Base-by-base conservation (phyloP, 23 tunicate species). In the Trididemnum miniatum region DNA sequence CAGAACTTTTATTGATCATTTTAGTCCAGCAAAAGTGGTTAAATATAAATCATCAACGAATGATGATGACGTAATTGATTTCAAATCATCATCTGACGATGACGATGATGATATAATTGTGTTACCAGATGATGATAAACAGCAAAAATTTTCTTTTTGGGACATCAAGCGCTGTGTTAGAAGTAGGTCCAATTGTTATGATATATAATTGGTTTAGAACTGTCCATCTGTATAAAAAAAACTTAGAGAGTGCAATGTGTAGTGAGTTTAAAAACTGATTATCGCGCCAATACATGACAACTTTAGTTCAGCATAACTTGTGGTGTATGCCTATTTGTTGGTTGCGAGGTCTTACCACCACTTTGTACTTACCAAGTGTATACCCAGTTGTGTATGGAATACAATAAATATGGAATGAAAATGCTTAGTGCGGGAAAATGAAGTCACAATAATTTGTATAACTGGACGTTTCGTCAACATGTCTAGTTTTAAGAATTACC, bases 51-150 rank as follows among this genome's bases (percentile, higher is more conserved):
- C 57, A 9, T 9, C 57, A 49, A 49, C 57, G 18, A 49, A 18
- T 49, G 57, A 49, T 9, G 12, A 9, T 12, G 12, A n/a, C n/a
- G n/a, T n/a, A n/a, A n/a, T n/a, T n/a, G 18, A 49, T 49, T 49
- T 12, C 57, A 49, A 49, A 49, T n/a, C n/a, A n/a, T n/a, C n/a
- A n/a, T n/a, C n/a, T n/a, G 57, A 49, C 29, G 26, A 62, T 4
- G 65, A 69, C 1, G 87, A 83, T 57, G 87, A 83, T 20, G 87
- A 83, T 32, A 15, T 83, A 33, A 83, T 83, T 72, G 72, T 83
- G 54, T 35, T 83, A 3, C 57, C 79, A n/a, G 52, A 59, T 22
- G 54, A 34, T 20, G 69, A 59, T 33, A 34, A 57, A 27, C 4
- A 57, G 24, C 26, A 23, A 20, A 15, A 24, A 1, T 72, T 66